phyloP scores from a whole-genome alignment of 2,888 invertebrate genomes.

The Athalia circularis region DNA sequence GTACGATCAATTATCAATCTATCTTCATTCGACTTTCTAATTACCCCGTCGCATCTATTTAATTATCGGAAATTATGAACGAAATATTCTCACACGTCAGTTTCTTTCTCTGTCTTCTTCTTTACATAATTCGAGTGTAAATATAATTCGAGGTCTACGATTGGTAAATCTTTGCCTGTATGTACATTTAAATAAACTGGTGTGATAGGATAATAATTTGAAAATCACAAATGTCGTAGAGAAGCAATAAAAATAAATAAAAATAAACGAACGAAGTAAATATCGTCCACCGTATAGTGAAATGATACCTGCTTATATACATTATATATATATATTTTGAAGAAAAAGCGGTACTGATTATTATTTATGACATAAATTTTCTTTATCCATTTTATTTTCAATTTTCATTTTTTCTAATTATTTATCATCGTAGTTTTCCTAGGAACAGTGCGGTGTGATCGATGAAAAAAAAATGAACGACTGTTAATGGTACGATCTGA shows the following conservation, averaged over 20 bases:
- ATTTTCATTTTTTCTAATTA: no score
- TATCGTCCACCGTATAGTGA: slow-evolving; percentile 14
- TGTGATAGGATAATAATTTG: background rate
- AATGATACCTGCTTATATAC: background rate
- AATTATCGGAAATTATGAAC: no score
- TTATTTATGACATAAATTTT: background rate
- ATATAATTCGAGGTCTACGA: background rate
- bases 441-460: no score
- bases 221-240: slow-evolving; percentile 17
- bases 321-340: background rate
- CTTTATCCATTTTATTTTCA: no score
- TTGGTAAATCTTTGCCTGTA: background rate
- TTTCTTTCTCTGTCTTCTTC: no score
- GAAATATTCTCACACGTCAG: background rate
- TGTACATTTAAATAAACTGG: slow-evolving; percentile 3
- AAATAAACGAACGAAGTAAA: background rate
- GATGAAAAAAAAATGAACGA: no score
- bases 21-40: no score
- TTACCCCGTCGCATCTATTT: background rate
- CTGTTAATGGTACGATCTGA: no score
- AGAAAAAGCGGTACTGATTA: background rate
- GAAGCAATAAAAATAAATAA: slow-evolving; percentile 34
- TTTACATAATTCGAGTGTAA: no score
- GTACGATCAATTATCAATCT: no score
- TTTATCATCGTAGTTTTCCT: no score